phyloP scores from a whole-genome alignment of 2,797 vertebrate species.

The Anguilla anguilla region DNA sequence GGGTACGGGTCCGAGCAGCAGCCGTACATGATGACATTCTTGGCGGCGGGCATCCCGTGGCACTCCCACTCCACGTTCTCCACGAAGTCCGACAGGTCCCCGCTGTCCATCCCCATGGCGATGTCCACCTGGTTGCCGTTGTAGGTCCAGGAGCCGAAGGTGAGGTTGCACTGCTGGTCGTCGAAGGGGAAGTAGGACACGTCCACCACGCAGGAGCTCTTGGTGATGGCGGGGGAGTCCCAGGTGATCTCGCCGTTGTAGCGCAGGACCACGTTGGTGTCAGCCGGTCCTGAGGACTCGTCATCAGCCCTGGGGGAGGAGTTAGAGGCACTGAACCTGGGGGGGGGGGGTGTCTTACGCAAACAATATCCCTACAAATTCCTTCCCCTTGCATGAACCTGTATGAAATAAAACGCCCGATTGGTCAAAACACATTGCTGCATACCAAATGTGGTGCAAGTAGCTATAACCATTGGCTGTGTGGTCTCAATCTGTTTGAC shows the following conservation, averaged over 20 bases:
- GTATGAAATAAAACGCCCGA: background rate
- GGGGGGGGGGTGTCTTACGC: background rate
- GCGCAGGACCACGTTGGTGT: slow-evolving; percentile 92
- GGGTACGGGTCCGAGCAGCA: slow-evolving; percentile 98
- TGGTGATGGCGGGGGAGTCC: slow-evolving; percentile 95
- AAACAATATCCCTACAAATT: slow-evolving; percentile 9
- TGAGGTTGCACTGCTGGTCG: slow-evolving; percentile 92
- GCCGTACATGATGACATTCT: slow-evolving; percentile 90
- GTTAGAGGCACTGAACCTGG: background rate
- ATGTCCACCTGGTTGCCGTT: slow-evolving; percentile 98
- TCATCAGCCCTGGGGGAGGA: slow-evolving; percentile 82
- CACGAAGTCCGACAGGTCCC: slow-evolving; percentile 92
- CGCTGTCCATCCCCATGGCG: slow-evolving; percentile 82
- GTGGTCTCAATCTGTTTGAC: no score
- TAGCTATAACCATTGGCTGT: background rate
- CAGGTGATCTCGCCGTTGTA: slow-evolving; percentile 93
- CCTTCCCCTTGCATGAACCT: background rate
- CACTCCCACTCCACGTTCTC: slow-evolving; percentile 98
- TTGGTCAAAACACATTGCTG: background rate
- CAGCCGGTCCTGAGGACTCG: slow-evolving; percentile 83
- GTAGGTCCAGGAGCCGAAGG: slow-evolving; percentile 98
- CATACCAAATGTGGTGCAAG: background rate
- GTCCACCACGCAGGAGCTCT: slow-evolving; percentile 94
- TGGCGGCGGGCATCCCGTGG: slow-evolving; percentile 93
- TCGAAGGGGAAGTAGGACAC: slow-evolving; percentile 97